Evolutionary conservation across 1,140 invertebrate genomes (phyloP).

Genomic region (Microplitis demolitor): DNA sequence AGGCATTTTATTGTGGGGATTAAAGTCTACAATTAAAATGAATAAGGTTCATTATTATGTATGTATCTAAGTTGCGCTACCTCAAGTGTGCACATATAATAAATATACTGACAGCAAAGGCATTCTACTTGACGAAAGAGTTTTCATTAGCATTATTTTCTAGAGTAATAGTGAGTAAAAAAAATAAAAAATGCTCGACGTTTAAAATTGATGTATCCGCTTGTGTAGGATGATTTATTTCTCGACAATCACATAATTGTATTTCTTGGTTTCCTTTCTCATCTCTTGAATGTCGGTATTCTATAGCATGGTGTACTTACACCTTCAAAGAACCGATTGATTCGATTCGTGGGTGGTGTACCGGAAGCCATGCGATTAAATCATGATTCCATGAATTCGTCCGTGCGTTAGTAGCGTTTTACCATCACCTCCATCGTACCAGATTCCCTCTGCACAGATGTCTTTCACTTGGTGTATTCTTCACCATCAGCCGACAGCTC

Average conservation of each 20-base stretch:
- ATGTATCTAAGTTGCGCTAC: neutral
- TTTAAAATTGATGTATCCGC: neutral
- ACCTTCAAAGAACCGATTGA: conserved; percentile 23
- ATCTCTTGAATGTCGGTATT: neutral
- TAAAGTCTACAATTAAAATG: conserved; percentile 23
- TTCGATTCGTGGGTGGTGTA: conserved; percentile 33
- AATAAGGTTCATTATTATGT: conserved; percentile 28
- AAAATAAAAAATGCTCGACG: too few relatives aligned
- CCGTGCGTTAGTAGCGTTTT: conserved; percentile 23
- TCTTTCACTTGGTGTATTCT: neutral
- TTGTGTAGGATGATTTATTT: neutral
- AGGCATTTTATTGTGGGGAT: conserved; percentile 29
- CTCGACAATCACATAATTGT: conserved; percentile 7
- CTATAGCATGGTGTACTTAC: neutral
- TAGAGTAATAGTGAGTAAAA: too few relatives aligned
- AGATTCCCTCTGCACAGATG: conserved; percentile 3
- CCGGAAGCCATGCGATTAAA: conserved; percentile 37
- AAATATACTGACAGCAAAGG: too few relatives aligned
- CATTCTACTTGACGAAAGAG: too few relatives aligned
- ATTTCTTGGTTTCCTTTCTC: neutral
- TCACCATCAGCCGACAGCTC: too few relatives aligned
- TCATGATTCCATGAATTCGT: conserved; percentile 31
- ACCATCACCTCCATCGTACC: conserved; percentile 1
- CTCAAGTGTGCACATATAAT: too few relatives aligned
- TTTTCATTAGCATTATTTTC: too few relatives aligned